Conservation (phyloP, 2,888 invertebrate species). For the Thyatira batis region DNA sequence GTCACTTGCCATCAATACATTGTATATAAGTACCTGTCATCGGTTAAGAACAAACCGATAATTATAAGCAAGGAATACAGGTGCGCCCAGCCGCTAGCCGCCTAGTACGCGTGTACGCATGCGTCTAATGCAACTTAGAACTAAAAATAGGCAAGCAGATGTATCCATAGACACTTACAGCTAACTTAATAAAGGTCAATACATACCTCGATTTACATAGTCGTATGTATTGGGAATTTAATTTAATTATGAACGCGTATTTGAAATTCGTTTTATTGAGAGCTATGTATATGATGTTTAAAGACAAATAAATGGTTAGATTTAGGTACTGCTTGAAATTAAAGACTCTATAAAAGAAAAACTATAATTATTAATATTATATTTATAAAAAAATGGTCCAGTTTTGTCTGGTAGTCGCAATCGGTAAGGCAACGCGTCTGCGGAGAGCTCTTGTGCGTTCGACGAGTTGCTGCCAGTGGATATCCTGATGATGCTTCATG, state of each 20-base stretch:
- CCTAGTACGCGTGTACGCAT: conserved; percentile 17
- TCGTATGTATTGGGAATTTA: conserved; percentile 1
- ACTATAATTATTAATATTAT: too few relatives aligned
- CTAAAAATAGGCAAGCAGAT: conserved; percentile 59
- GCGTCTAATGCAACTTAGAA: conserved; percentile 47
- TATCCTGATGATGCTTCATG: too few relatives aligned
- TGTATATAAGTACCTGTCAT: neutral
- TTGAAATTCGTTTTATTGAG: neutral
- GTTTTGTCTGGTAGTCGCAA: too few relatives aligned
- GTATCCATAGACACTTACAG: conserved; percentile 35
- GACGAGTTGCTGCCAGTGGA: too few relatives aligned
- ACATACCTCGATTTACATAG: conserved; percentile 16
- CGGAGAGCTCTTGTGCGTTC: too few relatives aligned
- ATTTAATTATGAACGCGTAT: conserved; percentile 3
- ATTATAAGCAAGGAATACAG: conserved; percentile 9
- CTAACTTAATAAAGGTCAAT: conserved; percentile 48
- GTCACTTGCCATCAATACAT: neutral
- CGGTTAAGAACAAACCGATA: neutral
- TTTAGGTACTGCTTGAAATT: too few relatives aligned
- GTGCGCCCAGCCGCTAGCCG: too few relatives aligned
- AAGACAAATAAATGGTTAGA: too few relatives aligned
- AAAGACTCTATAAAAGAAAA: too few relatives aligned
- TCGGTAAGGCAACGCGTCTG: too few relatives aligned
- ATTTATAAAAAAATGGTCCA: too few relatives aligned
- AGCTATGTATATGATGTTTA: too few relatives aligned